Conservation (phyloP, 2,888 invertebrate genomes). For the Callyntrura guangdongensis region DNA sequence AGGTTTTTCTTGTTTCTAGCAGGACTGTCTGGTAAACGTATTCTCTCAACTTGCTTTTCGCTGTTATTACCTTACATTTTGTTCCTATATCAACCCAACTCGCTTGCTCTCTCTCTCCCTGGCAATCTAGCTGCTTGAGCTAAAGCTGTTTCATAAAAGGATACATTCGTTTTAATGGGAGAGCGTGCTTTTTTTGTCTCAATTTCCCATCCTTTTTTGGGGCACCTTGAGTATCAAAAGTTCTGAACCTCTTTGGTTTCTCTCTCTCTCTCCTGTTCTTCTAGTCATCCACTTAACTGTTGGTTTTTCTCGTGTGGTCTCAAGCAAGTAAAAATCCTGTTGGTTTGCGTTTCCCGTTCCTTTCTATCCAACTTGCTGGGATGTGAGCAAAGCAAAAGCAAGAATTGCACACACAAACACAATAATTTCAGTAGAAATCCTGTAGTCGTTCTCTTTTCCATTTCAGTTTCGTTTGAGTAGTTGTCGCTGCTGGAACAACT, state of each 20-base stretch:
- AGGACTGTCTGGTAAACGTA: too few relatives aligned
- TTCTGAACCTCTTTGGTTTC: not conserved
- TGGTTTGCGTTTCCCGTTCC: not conserved
- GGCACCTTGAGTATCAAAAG: slow-evolving; percentile 69
- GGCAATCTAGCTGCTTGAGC: not conserved
- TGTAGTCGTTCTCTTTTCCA: slow-evolving; percentile 65
- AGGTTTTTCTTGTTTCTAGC: too few relatives aligned
- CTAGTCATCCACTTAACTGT: not conserved
- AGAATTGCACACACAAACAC: not conserved
- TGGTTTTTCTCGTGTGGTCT: not conserved
- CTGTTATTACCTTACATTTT: not conserved
- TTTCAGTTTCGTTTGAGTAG: slow-evolving; percentile 74
- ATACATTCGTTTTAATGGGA: slow-evolving; percentile 21
- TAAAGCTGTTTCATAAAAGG: not conserved
- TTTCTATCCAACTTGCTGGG: not conserved
- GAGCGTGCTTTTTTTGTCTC: not conserved
- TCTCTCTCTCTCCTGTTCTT: too few relatives aligned
- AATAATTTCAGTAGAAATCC: slow-evolving; percentile 62
- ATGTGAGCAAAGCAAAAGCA: not conserved
- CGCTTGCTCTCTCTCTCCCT: not conserved
- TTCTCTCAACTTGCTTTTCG: not conserved
- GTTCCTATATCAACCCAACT: not conserved
- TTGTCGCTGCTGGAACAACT: slow-evolving; percentile 72
- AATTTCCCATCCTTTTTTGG: slow-evolving; percentile 46
- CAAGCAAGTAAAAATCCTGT: slow-evolving; percentile 20